These are phyloP conservation scores for Drosophila colorata DNA, from an alignment of 2,888 invertebrate genomes.

Conservation along the genomic window DNA sequence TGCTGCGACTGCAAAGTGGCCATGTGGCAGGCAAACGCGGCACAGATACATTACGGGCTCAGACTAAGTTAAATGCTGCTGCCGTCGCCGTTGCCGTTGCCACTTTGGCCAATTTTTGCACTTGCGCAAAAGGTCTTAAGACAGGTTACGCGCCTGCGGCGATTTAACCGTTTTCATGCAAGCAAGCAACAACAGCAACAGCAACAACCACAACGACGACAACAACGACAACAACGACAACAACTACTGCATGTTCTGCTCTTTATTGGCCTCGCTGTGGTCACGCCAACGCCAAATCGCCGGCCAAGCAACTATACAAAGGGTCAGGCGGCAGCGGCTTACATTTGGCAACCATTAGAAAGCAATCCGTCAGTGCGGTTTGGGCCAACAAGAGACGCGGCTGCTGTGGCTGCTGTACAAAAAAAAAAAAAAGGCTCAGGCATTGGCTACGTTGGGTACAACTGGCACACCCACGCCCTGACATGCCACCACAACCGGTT, in stretches of 20 bases:
- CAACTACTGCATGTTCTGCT: conserved; percentile 24
- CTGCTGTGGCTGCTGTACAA: conserved; percentile 24
- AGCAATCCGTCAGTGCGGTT: conserved; percentile 78
- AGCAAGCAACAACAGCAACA: conserved; percentile 35
- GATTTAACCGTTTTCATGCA: conserved; percentile 78
- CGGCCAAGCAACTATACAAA: conserved; percentile 38
- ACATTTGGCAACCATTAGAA: conserved; percentile 73
- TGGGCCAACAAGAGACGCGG: conserved; percentile 63
- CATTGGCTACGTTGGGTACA: conserved; percentile 2
- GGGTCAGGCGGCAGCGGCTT: conserved; percentile 69
- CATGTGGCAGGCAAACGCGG: conserved; percentile 60
- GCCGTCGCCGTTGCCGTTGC: conserved; percentile 13
- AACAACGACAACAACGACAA: conserved; percentile 27
- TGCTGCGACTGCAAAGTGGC: conserved; percentile 67
- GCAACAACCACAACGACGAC: conserved; percentile 22
- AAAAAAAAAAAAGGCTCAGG: conserved; percentile 4
- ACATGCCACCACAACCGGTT: conserved; percentile 62
- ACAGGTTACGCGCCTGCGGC: conserved; percentile 82
- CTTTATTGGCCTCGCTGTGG: conserved; percentile 55
- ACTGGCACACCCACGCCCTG: conserved; percentile 67
- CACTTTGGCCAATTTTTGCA: conserved; percentile 76
- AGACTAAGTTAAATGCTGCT: conserved; percentile 55
- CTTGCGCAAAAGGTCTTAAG: conserved; percentile 83
- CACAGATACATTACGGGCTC: conserved; percentile 62
- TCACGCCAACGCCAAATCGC: conserved; percentile 70